Base-by-base conservation (phyloP, 2,113 vertebrate species). In the Xiphophorus couchianus region DNA sequence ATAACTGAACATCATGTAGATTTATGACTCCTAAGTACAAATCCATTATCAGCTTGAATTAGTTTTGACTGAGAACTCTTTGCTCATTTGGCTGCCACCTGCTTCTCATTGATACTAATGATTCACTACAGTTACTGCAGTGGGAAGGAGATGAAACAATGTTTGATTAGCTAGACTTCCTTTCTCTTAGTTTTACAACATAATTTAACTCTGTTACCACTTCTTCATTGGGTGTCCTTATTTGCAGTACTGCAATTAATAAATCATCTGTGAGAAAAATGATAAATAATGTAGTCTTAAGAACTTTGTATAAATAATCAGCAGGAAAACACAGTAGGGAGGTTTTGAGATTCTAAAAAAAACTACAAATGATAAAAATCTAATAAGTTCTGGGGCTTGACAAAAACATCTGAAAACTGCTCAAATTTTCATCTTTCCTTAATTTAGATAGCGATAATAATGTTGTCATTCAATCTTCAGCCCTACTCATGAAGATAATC, bases 71-170 rank as follows among this genome's bases (percentile, higher is more conserved):
- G 68, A 82, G 39, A 74, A 7, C 63, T 86, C 61, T 84, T 73
- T 76, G 76, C 81, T 85, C 78, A 78, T 85, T 86, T 86, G 69
- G 77, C 71, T 82, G 81, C 77, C 82, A 86, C 85, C 84, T 89
- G 81, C 68, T 76, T 74, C 76, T 83, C 62, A 51, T 61, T 63
- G 71, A 75, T 74, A 78, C 76, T 79, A 86, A 86, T 81, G 74
- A 71, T 77, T 85, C 42, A 62, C 60, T 67, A 69, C 60, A 79
- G 77, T 83, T 72, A 74, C 72, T 77, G 74, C 48, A 65, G 27
- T 58, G 62, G 69, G 51, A 65, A 25, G 35, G 22, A 30, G 22
- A 25, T 60, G 30, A 65, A 71, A 70, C 80, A 29, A 28, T 25
- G 5, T 80, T 77, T 81, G 76, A 85, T 79, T 74, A 68, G 22